Base-by-base conservation (phyloP, 2,888 invertebrate species). In the Spialia ferax region DNA sequence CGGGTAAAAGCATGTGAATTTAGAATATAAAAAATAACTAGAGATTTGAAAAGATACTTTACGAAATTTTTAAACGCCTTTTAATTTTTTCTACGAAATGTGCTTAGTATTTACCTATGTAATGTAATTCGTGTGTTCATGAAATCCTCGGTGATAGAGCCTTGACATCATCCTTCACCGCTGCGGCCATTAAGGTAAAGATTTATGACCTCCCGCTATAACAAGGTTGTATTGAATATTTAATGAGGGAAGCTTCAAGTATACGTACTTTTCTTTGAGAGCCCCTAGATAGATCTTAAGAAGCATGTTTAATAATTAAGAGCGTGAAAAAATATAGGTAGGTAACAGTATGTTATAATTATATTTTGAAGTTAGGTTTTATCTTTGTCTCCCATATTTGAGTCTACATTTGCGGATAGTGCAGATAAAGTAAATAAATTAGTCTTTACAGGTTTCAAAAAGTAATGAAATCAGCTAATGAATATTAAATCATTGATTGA, bases 121-220 rank as follows among this genome's bases (percentile, higher is more conserved):
- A 52, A 52, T n/a, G n/a, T 7, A 23, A 22, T 22, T n/a, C 10
- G 23, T 35, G 22, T 35, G 52, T 10, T n/a, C 52, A 38, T 54
- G 52, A 52, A 62, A 61, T 32, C 18, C 15, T 38, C 38, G 38
- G 50, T 52, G 23, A 56, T 20, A 38, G 52, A 59, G 18, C 65
- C 65, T 65, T 65, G 65, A 65, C 65, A 65, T 59, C 65, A 65
- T 65, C 59, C 59, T 59, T 65, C 65, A 38, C 48, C 65, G 64
- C 50, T 29, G 22, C 50, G 48, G 50, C 38, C 52, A 52, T 65
- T 59, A 65, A 50, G 50, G 59, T 59, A 59, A 63, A 50, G 62
- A 62, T 62, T 38, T 62, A 65, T 65, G 59, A 52, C 65, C 65
- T 65, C 18, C 15, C 23, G 29, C 26, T 52, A n/a, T 52, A 65